Conservation (phyloP, 2,797 vertebrate genomes). For the Periophthalmus magnuspinnatus region DNA sequence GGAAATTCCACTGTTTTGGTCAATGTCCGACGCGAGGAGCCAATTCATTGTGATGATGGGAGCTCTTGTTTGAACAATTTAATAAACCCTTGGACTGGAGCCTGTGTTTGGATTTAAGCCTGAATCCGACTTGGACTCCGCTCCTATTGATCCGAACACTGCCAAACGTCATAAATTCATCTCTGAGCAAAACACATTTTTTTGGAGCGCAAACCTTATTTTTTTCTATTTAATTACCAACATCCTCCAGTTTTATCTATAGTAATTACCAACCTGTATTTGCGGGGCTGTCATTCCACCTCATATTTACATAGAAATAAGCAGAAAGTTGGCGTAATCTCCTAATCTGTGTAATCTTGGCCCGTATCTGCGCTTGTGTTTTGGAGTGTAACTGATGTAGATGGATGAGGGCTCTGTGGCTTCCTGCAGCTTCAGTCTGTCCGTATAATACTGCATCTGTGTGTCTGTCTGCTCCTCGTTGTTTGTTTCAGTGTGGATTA, state of each 20-base stretch:
- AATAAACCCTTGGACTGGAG: conserved; percentile 4
- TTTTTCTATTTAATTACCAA: background rate
- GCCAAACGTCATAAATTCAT: conserved; percentile 3
- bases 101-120: conserved; percentile 6
- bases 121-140: conserved; percentile 1
- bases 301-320: conserved; percentile 10
- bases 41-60: background rate
- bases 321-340: background rate
- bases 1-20: background rate
- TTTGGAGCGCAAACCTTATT: background rate
- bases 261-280: background rate
- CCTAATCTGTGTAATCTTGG: conserved; percentile 36
- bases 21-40: background rate
- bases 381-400: conserved; percentile 54
- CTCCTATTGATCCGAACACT: background rate
- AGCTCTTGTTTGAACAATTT: conserved; percentile 2
- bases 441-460: conserved; percentile 56
- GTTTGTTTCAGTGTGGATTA: conserved; percentile 9
- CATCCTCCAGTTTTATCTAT: background rate
- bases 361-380: conserved; percentile 30
- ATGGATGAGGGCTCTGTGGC: conserved; percentile 50
- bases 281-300: background rate
- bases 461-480: conserved; percentile 37
- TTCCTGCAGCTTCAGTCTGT: conserved; percentile 61
- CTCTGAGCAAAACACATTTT: background rate